Percentiles rank a stretch among this genome's conserved stretches.
Evolutionary conservation across 2,113 vertebrate species (phyloP).

Genomic region (cattle (Bos taurus)): DNA sequence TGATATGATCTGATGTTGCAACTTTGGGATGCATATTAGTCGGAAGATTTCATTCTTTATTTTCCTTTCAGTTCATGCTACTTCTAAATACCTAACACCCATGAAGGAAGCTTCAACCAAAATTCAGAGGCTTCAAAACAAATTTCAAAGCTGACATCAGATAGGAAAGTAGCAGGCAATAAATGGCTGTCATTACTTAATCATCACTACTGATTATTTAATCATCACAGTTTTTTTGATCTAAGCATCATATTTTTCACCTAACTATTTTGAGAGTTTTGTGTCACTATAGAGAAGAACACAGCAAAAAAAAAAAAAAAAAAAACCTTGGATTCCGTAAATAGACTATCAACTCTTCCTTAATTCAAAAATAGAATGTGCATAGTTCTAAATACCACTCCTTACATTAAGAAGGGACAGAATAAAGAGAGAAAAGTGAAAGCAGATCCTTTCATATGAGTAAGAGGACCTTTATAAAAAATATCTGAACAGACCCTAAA

Average conservation of each 20-base stretch:
- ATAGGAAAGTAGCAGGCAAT: not conserved
- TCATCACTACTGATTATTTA: conserved; percentile 19
- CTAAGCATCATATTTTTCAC: not conserved
- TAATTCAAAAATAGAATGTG: not conserved
- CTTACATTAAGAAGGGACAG: not conserved
- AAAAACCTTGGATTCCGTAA: not conserved
- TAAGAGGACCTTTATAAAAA: not conserved
- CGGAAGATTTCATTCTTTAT: conserved; percentile 13
- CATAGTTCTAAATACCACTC: not conserved
- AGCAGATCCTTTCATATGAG: not conserved
- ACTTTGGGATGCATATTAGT: not conserved
- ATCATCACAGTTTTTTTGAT: conserved; percentile 19
- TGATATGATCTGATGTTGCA: not conserved
- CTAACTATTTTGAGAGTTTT: not conserved
- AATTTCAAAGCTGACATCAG: not conserved
- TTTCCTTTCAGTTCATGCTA: conserved; percentile 21
- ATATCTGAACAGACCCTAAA: not conserved
- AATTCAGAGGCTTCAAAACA: conserved; percentile 3
- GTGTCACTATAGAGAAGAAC: not conserved
- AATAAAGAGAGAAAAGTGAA: not conserved
- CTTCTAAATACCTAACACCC: not conserved
- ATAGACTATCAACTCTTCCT: not conserved
- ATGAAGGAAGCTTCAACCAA: not conserved
- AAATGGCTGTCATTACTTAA: not conserved
- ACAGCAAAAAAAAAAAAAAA: not conserved